A percentile compares a stretch with the other conserved stretches of the same genome.
These are phyloP conservation scores for Monochamus alternatus DNA, from an alignment of 2,888 invertebrate genomes.

Conservation along the genomic window DNA sequence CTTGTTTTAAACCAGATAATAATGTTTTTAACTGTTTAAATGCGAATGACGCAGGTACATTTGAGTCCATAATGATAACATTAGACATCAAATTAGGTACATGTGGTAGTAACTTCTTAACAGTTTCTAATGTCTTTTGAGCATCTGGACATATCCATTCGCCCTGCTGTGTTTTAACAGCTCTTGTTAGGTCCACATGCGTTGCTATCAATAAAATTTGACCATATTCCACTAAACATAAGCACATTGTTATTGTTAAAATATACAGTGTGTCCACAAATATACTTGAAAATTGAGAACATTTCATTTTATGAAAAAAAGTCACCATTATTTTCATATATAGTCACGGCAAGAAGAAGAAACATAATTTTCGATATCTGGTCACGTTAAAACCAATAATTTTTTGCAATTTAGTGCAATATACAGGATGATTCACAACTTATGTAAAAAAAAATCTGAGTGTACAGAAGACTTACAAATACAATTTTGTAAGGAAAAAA, in stretches of 20 bases:
- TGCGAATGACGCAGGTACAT: constrained; percentile 76
- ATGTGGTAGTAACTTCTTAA: constrained; percentile 72
- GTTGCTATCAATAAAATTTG: constrained; percentile 78
- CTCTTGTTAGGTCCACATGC: constrained; percentile 75
- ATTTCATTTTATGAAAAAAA: too few relatives aligned
- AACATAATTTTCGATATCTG: too few relatives aligned
- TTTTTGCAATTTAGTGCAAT: too few relatives aligned
- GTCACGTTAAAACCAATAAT: too few relatives aligned
- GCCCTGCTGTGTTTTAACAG: constrained; percentile 73
- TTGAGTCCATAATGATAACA: constrained; percentile 77
- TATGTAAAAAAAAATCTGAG: too few relatives aligned
- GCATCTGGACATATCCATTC: constrained; percentile 76
- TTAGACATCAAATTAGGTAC: constrained; percentile 75
- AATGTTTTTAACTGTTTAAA: constrained; percentile 76
- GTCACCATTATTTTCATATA: too few relatives aligned
- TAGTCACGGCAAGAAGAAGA: too few relatives aligned
- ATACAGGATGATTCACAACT: too few relatives aligned
- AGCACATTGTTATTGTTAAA: background rate
- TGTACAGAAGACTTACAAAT: too few relatives aligned
- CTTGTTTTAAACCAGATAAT: constrained; percentile 72
- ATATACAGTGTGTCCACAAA: background rate
- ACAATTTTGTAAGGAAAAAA: too few relatives aligned
- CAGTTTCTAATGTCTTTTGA: constrained; percentile 71
- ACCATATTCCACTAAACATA: constrained; percentile 74
- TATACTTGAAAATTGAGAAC: background rate